Evolutionary conservation across 1,140 invertebrate species (phyloP).

Genomic region (Adoxophyes honmai): DNA sequence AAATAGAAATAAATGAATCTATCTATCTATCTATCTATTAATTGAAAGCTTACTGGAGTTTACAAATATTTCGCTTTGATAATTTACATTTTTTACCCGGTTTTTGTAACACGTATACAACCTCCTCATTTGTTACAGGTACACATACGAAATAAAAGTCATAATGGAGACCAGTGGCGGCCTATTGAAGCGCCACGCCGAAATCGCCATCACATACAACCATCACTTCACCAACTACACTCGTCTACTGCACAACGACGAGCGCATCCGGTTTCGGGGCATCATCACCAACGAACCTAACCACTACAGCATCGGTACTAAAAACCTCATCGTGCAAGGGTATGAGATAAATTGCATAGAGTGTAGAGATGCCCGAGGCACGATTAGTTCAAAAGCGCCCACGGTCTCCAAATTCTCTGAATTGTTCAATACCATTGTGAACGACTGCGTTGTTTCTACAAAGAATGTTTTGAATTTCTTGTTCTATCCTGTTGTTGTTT

Average conservation of each 20-base stretch:
- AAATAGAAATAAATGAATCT: too few relatives aligned
- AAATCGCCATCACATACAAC: conserved; percentile 79
- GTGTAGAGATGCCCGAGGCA: conserved; percentile 79
- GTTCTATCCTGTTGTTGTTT: conserved; percentile 85
- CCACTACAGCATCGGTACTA: conserved; percentile 77
- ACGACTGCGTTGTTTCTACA: conserved; percentile 79
- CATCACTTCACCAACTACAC: conserved; percentile 86
- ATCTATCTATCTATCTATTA: too few relatives aligned
- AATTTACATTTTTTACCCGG: too few relatives aligned
- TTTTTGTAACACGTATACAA: too few relatives aligned
- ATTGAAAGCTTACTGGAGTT: too few relatives aligned
- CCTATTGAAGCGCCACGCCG: conserved; percentile 79
- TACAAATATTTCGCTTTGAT: too few relatives aligned
- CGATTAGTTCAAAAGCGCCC: conserved; percentile 63
- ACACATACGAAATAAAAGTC: conserved; percentile 83
- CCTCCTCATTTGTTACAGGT: conserved; percentile 55
- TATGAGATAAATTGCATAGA: conserved; percentile 82
- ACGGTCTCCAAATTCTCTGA: conserved; percentile 60
- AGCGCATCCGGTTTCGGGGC: conserved; percentile 86
- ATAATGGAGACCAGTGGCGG: conserved; percentile 82
- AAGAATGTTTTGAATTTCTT: conserved; percentile 87
- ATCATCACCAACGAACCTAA: conserved; percentile 67
- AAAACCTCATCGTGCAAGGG: conserved; percentile 78
- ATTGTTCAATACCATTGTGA: conserved; percentile 73
- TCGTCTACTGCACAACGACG: conserved; percentile 79